These are phyloP conservation scores for Drosophila yooni DNA, from an alignment of 2,888 invertebrate genomes.

Conservation along the genomic window DNA sequence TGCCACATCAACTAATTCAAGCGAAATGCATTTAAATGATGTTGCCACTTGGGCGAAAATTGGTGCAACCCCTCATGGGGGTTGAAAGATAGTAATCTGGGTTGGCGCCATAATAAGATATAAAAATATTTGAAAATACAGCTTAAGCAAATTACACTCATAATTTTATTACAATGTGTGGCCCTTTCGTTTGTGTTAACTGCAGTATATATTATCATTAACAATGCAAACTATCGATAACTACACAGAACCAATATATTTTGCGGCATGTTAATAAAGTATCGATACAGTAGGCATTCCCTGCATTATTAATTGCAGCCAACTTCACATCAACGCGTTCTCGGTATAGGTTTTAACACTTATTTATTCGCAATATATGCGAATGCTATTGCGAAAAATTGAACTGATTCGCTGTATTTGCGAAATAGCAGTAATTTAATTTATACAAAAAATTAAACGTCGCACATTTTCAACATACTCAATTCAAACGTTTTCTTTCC, in stretches of 20 bases:
- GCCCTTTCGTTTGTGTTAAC: background rate
- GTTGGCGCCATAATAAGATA: background rate
- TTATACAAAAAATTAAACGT: constrained; percentile 23
- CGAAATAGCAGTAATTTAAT: constrained; percentile 32
- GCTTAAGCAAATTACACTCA: background rate
- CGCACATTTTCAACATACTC: constrained; percentile 27
- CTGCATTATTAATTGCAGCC: constrained; percentile 60
- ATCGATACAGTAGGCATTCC: constrained; percentile 43
- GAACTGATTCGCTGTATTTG: constrained; percentile 46
- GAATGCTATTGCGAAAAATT: constrained; percentile 60
- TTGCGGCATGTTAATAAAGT: background rate
- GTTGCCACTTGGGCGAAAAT: constrained; percentile 17
- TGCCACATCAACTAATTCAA: constrained; percentile 3
- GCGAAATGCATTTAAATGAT: background rate
- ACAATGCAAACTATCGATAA: constrained; percentile 17
- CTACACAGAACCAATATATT: background rate
- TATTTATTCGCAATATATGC: constrained; percentile 73
- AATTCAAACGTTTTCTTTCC: constrained; percentile 44
- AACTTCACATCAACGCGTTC: constrained; percentile 74
- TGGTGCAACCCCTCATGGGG: background rate
- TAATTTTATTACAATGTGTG: background rate
- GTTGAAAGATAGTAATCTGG: background rate
- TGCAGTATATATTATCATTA: background rate
- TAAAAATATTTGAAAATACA: background rate
- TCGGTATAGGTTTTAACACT: constrained; percentile 62